Conservation (phyloP, 2,113 vertebrate genomes). For the Caranx ignobilis region DNA sequence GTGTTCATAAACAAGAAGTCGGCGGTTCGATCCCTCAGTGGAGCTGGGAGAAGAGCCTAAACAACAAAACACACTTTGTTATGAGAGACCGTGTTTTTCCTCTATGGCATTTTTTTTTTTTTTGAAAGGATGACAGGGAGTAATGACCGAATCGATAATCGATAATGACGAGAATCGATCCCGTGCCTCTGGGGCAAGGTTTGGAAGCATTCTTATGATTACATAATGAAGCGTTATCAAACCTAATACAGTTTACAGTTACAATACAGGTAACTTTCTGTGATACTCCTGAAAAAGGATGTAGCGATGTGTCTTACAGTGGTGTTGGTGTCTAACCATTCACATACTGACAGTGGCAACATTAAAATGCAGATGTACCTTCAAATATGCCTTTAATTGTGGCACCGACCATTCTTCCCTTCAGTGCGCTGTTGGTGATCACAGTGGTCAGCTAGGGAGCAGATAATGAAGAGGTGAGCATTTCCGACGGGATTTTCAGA, state of each 20-base stretch:
- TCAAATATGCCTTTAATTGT: constrained; percentile 91
- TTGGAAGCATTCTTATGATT: too few species aligned
- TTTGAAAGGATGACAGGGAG: neutral
- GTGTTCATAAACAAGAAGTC: constrained; percentile 89
- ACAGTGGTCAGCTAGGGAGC: constrained; percentile 81
- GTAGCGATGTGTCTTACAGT: neutral
- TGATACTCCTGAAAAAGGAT: neutral
- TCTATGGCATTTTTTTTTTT: neutral
- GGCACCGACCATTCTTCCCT: constrained; percentile 84
- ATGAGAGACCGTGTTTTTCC: too few species aligned
- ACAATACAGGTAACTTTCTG: neutral
- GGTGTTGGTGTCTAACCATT: neutral
- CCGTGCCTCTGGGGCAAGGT: too few species aligned
- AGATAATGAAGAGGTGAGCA: neutral
- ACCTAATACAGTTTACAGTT: neutral
- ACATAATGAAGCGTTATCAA: neutral
- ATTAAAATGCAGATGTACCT: constrained; percentile 80
- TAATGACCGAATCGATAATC: too few species aligned
- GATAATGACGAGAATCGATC: too few species aligned
- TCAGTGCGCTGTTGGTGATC: constrained; percentile 88
- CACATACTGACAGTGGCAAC: neutral
- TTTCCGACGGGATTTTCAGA: neutral
- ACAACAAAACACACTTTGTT: neutral
- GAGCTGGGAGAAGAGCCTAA: constrained; percentile 89
- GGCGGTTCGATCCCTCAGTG: constrained; percentile 84